Base-by-base conservation (phyloP, 2,113 vertebrate genomes). In the Urocolius indicus region DNA sequence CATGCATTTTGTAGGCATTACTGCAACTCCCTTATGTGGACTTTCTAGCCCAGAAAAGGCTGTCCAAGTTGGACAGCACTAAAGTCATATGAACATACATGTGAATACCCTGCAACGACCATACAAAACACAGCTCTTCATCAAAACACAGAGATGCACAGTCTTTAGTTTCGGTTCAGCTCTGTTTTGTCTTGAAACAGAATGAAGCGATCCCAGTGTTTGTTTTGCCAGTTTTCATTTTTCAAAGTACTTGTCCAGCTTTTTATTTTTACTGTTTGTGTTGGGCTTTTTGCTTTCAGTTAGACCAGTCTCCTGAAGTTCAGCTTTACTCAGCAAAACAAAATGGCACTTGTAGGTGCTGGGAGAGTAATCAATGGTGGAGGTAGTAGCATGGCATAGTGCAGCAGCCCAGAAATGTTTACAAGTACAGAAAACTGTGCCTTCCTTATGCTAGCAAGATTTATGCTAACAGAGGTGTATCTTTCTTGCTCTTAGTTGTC, bases 1-100 rank as follows among this genome's bases (percentile, higher is more conserved):
- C 10, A 0, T 4, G 16, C 38, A 59, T 65, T 83, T 13, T 20
- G 51, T 30, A 29, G 20, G 16, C 3, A 1, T 34, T 34, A 2
- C 0, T 34, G 4, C 32, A 54, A 18, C 19, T n/a, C 17, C 30
- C 22, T 78, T 27, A 30, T 1, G 0, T 16, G 12, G 65, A 41
- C n/a, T 71, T 46, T 32, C 24, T 46, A 59, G 52, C 41, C 32
- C 57, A 38, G 32, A 62, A 84, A 51, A 63, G 69, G 23, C 13
- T 36, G 41, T 34, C 67, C 2, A 1, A 3, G 11, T 10, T 66
- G 55, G 67, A n/a, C 38, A 75, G 63, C 34, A 11, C 46, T 45
- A 5, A 67, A 84, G 38, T 24, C 5, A 1, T 8, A 5, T 6
- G 43, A 78, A 52, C 16, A 49, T 13, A 12, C 19, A 5, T 16